A percentile compares a stretch with the other conserved stretches of the same genome.
phyloP scores from a whole-genome alignment of 2,888 invertebrate species.

The Dermolepida albohirtum region DNA sequence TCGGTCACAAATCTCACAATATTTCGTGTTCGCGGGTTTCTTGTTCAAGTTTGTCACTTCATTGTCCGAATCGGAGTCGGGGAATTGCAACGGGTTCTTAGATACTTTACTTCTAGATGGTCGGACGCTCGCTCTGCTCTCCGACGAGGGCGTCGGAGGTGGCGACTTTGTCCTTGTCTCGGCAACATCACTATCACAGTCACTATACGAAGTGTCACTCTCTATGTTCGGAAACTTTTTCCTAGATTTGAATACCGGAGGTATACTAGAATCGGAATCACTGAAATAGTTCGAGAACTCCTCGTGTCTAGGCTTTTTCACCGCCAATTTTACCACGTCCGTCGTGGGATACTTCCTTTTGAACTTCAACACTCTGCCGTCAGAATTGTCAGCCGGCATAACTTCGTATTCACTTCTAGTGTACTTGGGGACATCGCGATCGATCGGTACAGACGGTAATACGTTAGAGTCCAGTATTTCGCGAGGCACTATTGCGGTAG shows the following conservation, averaged over 20 bases:
- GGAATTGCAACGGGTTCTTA: slow-evolving; percentile 27
- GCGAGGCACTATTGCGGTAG: slow-evolving; percentile 20
- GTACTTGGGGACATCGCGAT: slow-evolving; percentile 4
- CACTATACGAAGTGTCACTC: slow-evolving; percentile 36
- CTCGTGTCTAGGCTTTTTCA: slow-evolving; percentile 6
- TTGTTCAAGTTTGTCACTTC: slow-evolving; percentile 25
- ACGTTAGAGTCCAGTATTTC: slow-evolving; percentile 32
- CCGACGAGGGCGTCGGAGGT: not conserved
- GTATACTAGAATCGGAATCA: slow-evolving; percentile 31
- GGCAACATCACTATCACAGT: slow-evolving; percentile 38
- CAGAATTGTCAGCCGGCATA: slow-evolving; percentile 18
- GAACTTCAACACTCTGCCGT: slow-evolving; percentile 34
- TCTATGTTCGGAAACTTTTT: slow-evolving; percentile 12
- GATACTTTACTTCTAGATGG: slow-evolving; percentile 33
- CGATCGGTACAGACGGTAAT: slow-evolving; percentile 21
- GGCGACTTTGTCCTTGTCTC: slow-evolving; percentile 15
- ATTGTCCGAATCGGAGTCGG: slow-evolving; percentile 40
- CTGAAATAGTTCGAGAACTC: slow-evolving; percentile 13
- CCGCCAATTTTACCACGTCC: slow-evolving; percentile 28
- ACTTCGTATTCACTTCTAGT: slow-evolving; percentile 32
- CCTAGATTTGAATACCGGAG: slow-evolving; percentile 37
- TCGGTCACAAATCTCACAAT: slow-evolving; percentile 41
- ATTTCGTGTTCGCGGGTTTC: slow-evolving; percentile 34
- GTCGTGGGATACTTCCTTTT: slow-evolving; percentile 31
- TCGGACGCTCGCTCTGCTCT: slow-evolving; percentile 12